Evolutionary conservation across 2,888 invertebrate genomes (phyloP).

Genomic region (Pardosa pseudoannulata): DNA sequence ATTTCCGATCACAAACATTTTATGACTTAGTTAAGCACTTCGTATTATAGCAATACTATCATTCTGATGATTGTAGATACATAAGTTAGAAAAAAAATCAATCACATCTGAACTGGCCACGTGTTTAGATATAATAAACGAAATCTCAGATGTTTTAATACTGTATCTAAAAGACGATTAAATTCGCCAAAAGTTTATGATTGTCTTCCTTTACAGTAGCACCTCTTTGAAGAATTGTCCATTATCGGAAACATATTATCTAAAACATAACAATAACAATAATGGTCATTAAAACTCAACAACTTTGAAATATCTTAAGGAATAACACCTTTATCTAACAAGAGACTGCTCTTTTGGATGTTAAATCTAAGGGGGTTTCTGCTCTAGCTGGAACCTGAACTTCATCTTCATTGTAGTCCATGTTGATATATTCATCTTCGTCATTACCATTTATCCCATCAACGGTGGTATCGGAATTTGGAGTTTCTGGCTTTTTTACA

Average conservation of each 20-base stretch:
- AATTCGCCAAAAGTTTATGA: conserved; percentile 23
- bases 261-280: conserved; percentile 61
- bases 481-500: conserved; percentile 73
- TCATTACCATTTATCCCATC: conserved; percentile 47
- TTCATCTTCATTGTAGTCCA: conserved; percentile 57
- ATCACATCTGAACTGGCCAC: conserved; percentile 70
- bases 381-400: conserved; percentile 40
- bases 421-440: conserved; percentile 65
- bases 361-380: conserved; percentile 68
- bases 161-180: conserved; percentile 46
- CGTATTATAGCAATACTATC: conserved; percentile 38
- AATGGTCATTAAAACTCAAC: conserved; percentile 49
- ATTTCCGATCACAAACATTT: conserved; percentile 60
- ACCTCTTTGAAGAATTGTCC: conserved; percentile 28
- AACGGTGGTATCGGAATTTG: conserved; percentile 45
- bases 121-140: conserved; percentile 34
- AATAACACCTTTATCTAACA: conserved; percentile 34
- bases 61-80: conserved; percentile 47
- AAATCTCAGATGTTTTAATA: conserved; percentile 51
- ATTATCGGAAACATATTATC: conserved; percentile 22
- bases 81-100: conserved; percentile 56
- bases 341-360: conserved; percentile 60
- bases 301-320: conserved; percentile 15
- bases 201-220: conserved; percentile 39
- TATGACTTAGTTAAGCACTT: conserved; percentile 67